Percentiles rank a stretch among this genome's conserved stretches.
Conservation (phyloP, 2,888 invertebrate genomes). For the Chaitophorus viminalis region DNA sequence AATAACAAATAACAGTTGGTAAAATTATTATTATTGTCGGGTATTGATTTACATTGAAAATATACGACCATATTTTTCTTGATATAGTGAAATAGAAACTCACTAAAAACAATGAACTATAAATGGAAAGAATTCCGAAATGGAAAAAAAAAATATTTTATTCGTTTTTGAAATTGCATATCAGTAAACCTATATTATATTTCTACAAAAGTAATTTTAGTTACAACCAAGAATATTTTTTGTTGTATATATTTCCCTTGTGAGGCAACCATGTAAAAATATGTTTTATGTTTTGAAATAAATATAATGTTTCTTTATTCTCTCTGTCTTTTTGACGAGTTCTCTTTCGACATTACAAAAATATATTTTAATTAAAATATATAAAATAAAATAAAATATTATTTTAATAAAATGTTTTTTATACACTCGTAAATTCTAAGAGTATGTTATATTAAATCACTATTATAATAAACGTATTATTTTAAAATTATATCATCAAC, state of each 20-base stretch:
- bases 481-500: background rate
- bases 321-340: background rate
- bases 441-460: background rate
- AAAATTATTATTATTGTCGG: too few relatives aligned
- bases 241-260: constrained; percentile 15
- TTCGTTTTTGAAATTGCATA: background rate
- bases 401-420: background rate
- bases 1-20: too few relatives aligned
- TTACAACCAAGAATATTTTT: constrained; percentile 14
- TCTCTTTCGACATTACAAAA: background rate
- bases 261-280: constrained; percentile 33
- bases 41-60: too few relatives aligned
- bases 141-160: background rate
- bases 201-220: constrained; percentile 18
- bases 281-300: constrained; percentile 30
- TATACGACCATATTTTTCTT: too few relatives aligned
- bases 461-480: background rate
- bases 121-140: too few relatives aligned
- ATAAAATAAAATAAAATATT: background rate
- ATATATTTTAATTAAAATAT: constrained; percentile 26
- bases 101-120: too few relatives aligned
- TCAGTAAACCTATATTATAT: background rate
- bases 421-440: background rate
- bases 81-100: too few relatives aligned
- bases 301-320: background rate